These are phyloP conservation scores for Galerucella calmariensis DNA, from an alignment of 2,888 invertebrate genomes.

Conservation along the genomic window DNA sequence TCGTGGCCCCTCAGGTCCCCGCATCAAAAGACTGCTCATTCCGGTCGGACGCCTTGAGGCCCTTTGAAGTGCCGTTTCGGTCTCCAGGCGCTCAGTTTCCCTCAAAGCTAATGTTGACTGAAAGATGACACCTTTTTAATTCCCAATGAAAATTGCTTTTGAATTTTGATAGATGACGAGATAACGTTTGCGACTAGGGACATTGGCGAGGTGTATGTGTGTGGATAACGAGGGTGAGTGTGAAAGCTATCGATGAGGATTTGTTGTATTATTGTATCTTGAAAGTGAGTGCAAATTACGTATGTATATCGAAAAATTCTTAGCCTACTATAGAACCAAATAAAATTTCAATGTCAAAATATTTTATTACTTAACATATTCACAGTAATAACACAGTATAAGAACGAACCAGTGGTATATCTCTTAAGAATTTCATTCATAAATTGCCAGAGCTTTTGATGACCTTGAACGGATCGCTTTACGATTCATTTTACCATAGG, in stretches of 20 bases:
- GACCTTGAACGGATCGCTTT: too few species aligned
- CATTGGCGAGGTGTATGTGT: slow-evolving; percentile 24
- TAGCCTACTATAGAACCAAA: too few species aligned
- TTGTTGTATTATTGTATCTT: slow-evolving; percentile 12
- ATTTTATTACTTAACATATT: too few species aligned
- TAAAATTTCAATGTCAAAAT: too few species aligned
- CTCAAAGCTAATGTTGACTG: slow-evolving; percentile 60
- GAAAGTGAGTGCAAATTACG: neutral
- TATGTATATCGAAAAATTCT: neutral
- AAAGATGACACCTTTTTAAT: slow-evolving; percentile 64
- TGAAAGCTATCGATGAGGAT: slow-evolving; percentile 29
- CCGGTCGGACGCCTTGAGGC: slow-evolving; percentile 61
- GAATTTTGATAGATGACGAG: slow-evolving; percentile 62
- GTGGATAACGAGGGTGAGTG: slow-evolving; percentile 29
- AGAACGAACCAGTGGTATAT: too few species aligned
- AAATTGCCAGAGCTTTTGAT: too few species aligned
- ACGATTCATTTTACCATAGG: too few species aligned
- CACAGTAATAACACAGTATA: too few species aligned
- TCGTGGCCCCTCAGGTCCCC: slow-evolving; percentile 46
- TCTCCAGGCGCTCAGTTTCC: slow-evolving; percentile 49
- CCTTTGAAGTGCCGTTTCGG: slow-evolving; percentile 58
- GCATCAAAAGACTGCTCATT: slow-evolving; percentile 59
- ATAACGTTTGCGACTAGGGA: slow-evolving; percentile 49
- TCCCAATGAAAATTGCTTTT: slow-evolving; percentile 64
- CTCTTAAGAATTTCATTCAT: too few species aligned